Evolutionary conservation across 1,140 invertebrate genomes (phyloP), one percentile per base, ranked within the genome.

Genomic region (Lepeophtheirus salmonis): DNA sequence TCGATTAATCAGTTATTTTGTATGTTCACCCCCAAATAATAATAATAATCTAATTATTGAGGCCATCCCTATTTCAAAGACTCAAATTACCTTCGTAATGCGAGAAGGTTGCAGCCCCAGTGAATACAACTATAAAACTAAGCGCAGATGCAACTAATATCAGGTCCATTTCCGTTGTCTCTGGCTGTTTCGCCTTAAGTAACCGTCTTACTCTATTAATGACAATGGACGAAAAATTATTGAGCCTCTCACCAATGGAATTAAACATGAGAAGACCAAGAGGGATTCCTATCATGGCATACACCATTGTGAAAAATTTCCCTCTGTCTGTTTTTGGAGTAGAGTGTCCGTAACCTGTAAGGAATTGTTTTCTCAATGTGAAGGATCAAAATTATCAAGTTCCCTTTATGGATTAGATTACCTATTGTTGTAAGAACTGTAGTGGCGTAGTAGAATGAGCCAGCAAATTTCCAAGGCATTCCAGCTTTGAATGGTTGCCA

Each of bases 361-460:
- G 52, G 66, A n/a, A n/a, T n/a, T n/a, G n/a, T n/a, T n/a, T n/a
- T n/a, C n/a, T n/a, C n/a, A n/a, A n/a, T n/a, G n/a, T n/a, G n/a
- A n/a, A n/a, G n/a, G n/a, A n/a, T n/a, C n/a, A n/a, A n/a, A n/a
- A n/a, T n/a, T n/a, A n/a, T n/a, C n/a, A n/a, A n/a, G n/a, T n/a
- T n/a, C n/a, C n/a, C n/a, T n/a, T n/a, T n/a, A n/a, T n/a, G n/a
- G n/a, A n/a, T n/a, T n/a, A n/a, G n/a, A n/a, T 76, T 74, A 79
- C 94, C 95, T 68, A 98, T 98, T 69, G 94, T 96, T 25, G 95
- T 95, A 64, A 98, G 80, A 0, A 99, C 94, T n/a, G 94, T 95
- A 1, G 90, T 95, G n/a, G 92, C 89, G 73, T 97, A 98, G 74
- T 97, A 99, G 74, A 98, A 97, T 49, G 95, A 90, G 50, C 92